Evolutionary conservation across 2,888 invertebrate genomes (phyloP).

Genomic region (Drosophila cracens): DNA sequence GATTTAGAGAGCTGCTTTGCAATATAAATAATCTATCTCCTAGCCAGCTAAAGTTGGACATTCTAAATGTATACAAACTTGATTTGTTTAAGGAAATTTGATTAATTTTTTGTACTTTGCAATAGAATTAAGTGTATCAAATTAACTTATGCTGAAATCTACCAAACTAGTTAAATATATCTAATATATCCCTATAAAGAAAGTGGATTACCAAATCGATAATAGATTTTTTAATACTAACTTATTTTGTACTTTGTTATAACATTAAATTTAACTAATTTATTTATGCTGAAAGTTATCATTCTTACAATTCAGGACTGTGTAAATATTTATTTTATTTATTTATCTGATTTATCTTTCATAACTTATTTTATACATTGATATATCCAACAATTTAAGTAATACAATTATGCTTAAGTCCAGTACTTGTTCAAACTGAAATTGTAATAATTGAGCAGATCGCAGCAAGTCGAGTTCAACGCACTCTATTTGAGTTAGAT

Average conservation of each 20-base stretch:
- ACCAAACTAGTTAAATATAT: not conserved
- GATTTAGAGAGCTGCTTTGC: not conserved
- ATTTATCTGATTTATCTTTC: not conserved
- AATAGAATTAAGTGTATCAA: no score
- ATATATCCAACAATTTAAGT: not conserved
- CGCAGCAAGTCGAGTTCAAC: constrained; percentile 48
- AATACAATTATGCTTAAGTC: not conserved
- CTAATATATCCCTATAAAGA: not conserved
- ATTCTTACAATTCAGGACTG: not conserved
- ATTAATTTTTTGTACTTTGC: not conserved
- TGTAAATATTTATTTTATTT: not conserved
- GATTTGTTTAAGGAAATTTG: not conserved
- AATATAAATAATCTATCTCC: not conserved
- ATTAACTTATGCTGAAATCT: not conserved
- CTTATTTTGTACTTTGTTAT: not conserved
- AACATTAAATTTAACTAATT: not conserved
- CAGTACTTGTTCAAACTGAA: not conserved
- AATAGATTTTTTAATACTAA: not conserved
- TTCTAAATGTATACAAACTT: no score
- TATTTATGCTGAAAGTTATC: not conserved
- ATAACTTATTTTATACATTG: not conserved
- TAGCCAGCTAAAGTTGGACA: not conserved
- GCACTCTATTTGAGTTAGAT: constrained; percentile 42
- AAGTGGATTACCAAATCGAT: not conserved
- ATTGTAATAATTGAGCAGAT: not conserved